Evolutionary conservation across 2,888 invertebrate species (phyloP).

Genomic region (Mythimna ferrago): DNA sequence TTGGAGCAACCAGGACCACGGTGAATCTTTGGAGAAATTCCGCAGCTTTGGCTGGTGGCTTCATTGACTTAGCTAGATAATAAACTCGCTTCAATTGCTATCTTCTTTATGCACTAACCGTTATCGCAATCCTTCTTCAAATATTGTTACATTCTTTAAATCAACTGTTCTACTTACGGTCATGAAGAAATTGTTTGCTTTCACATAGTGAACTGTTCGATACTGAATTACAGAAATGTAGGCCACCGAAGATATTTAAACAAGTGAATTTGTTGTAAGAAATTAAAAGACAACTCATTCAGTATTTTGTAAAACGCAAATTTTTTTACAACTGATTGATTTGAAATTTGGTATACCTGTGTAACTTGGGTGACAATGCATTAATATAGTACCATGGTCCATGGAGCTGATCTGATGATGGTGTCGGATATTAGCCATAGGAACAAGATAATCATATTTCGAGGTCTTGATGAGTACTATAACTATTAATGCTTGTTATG

Average conservation of each 20-base stretch:
- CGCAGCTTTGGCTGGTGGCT: neutral
- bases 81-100: slow-evolving; percentile 5
- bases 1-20: no score
- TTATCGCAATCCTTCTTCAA: slow-evolving; percentile 40
- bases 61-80: slow-evolving; percentile 11
- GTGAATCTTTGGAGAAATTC: no score
- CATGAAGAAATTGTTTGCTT: slow-evolving; percentile 50
- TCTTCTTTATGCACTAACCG: slow-evolving; percentile 10
- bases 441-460: no score
- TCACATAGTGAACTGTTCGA: slow-evolving; percentile 30
- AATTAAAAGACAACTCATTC: slow-evolving; percentile 5
- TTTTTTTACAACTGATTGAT: no score
- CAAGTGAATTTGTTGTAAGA: slow-evolving; percentile 19
- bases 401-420: no score
- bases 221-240: slow-evolving; percentile 39
- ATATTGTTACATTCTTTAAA: slow-evolving; percentile 44
- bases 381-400: no score
- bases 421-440: no score
- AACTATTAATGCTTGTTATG: no score
- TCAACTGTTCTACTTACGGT: slow-evolving; percentile 37
- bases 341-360: no score
- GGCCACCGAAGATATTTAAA: slow-evolving; percentile 44
- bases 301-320: neutral
- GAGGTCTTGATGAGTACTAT: neutral
- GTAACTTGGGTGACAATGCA: no score